These are phyloP conservation scores for Albula glossodonta DNA, from an alignment of 2,113 vertebrate species.

Conservation along the genomic window DNA sequence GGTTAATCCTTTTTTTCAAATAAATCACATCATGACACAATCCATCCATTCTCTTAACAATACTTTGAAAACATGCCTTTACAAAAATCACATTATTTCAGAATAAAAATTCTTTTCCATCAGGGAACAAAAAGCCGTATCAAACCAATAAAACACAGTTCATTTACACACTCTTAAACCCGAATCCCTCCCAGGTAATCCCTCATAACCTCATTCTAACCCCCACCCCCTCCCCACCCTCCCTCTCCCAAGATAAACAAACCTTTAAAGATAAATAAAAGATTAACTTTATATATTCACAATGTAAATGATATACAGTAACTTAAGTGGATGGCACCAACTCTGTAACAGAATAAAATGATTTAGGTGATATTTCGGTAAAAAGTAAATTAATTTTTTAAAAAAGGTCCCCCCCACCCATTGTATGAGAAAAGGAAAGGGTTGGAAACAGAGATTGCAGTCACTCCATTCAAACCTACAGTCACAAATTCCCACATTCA, in stretches of 20 bases:
- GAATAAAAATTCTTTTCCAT: conserved; percentile 17
- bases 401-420: conserved; percentile 51
- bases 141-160: conserved; percentile 16
- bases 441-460: conserved; percentile 33
- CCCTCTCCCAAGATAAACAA: conserved; percentile 4
- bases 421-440: neutral
- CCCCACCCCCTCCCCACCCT: conserved; percentile 39
- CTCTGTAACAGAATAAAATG: conserved; percentile 47
- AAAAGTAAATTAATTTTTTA: conserved; percentile 46
- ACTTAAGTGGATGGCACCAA: conserved; percentile 68
- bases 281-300: conserved; percentile 55
- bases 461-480: conserved; percentile 4
- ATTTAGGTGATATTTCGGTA: conserved; percentile 32
- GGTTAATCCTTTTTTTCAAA: conserved; percentile 22
- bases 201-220: conserved; percentile 39
- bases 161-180: neutral
- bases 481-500: neutral
- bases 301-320: conserved; percentile 49
- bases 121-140: conserved; percentile 12
- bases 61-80: conserved; percentile 66
- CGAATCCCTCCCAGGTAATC: neutral
- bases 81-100: conserved; percentile 20
- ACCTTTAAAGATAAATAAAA: conserved; percentile 56
- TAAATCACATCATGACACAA: conserved; percentile 50
- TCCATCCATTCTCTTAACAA: conserved; percentile 58